These are phyloP conservation scores for Andrena flavipes DNA, from an alignment of 2,888 invertebrate genomes.

Conservation along the genomic window DNA sequence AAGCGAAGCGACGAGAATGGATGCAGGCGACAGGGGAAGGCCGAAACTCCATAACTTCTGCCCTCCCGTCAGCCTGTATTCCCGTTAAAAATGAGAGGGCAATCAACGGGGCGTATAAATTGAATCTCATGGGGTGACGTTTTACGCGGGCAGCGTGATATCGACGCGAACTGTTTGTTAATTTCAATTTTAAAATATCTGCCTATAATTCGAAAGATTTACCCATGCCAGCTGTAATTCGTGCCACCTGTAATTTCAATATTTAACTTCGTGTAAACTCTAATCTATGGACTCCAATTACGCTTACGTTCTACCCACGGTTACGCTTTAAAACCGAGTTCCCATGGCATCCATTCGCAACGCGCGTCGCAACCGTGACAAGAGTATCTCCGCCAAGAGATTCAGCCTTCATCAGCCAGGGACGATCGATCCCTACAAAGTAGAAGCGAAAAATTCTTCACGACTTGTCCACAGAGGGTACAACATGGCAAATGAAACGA, in stretches of 20 bases:
- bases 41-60: slow-evolving; percentile 6
- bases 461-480: slow-evolving; percentile 49
- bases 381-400: slow-evolving; percentile 1
- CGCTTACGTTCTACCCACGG: too few relatives aligned
- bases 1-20: neutral
- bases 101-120: neutral
- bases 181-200: neutral
- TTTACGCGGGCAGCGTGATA: neutral
- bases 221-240: neutral
- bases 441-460: slow-evolving; percentile 65
- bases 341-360: neutral
- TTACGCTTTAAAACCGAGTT: slow-evolving; percentile 10
- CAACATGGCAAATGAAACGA: slow-evolving; percentile 13
- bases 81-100: neutral
- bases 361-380: neutral
- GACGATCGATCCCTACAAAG: slow-evolving; percentile 46
- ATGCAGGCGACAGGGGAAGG: neutral
- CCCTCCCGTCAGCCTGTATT: neutral
- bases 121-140: neutral
- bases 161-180: neutral
- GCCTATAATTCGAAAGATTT: slow-evolving; percentile 3
- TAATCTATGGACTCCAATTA: slow-evolving; percentile 18
- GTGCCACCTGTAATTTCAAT: neutral
- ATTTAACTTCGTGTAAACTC: neutral
- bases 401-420: slow-evolving; percentile 20